phyloP scores from a whole-genome alignment of 2,113 vertebrate genomes.

The Ictidomys tridecemlineatus region DNA sequence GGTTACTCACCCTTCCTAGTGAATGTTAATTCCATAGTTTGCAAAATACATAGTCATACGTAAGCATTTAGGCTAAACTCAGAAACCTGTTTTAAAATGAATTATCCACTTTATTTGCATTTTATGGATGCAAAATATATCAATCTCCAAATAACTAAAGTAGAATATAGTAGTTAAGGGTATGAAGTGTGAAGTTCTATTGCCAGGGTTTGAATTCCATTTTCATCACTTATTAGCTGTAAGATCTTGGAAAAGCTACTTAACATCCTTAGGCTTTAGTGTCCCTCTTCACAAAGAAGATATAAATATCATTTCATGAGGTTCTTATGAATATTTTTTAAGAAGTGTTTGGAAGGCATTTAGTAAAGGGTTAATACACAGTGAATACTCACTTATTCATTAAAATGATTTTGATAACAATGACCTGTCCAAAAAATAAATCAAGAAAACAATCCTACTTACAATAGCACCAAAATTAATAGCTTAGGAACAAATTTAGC shows the following conservation, averaged over 20 bases:
- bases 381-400: background rate
- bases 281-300: background rate
- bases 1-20: conserved; percentile 16
- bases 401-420: background rate
- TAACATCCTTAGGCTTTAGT: background rate
- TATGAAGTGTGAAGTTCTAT: conserved; percentile 30
- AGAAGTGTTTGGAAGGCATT: background rate
- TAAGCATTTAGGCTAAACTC: conserved; percentile 38
- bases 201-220: background rate
- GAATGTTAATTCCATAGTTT: conserved; percentile 46
- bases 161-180: conserved; percentile 12
- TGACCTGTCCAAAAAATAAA: background rate
- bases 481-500: background rate
- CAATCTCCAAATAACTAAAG: background rate
- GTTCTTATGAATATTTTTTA: conserved; percentile 24
- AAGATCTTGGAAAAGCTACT: background rate
- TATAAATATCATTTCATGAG: background rate
- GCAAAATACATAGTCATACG: conserved; percentile 10
- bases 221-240: background rate
- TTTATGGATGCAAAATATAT: conserved; percentile 44
- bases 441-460: background rate
- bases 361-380: background rate
- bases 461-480: background rate
- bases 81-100: conserved; percentile 52
- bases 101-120: conserved; percentile 45